phyloP scores from a whole-genome alignment of 2,113 vertebrate species.

The Nycticebus coucang region DNA sequence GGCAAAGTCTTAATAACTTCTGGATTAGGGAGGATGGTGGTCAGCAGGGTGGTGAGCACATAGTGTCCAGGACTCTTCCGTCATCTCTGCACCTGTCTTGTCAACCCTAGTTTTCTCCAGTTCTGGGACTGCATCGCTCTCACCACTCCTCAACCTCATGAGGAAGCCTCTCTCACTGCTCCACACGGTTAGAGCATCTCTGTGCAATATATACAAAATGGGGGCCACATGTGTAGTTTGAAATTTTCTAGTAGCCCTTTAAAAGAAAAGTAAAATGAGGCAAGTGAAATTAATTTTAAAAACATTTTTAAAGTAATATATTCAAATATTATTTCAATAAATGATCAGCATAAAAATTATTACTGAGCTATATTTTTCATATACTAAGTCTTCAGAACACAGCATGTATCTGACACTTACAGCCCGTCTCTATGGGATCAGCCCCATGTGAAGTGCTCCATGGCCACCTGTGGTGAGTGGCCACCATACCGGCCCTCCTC shows the following conservation, averaged over 20 bases:
- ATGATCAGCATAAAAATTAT: neutral
- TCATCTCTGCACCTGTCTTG: rapidly evolving
- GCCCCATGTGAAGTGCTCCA: neutral
- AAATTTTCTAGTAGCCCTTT: neutral
- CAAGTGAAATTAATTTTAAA: neutral
- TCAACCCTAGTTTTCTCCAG: neutral
- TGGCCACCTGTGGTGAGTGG: neutral
- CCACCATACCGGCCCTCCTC: neutral
- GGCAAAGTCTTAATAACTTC: neutral
- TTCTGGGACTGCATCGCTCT: too few species aligned
- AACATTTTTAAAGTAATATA: neutral
- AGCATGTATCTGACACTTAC: neutral
- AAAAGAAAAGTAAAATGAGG: neutral
- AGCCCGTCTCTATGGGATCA: too few species aligned
- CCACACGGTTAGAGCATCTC: too few species aligned
- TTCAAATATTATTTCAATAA: neutral
- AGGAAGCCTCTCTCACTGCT: rapidly evolving
- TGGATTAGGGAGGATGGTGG: rapidly evolving
- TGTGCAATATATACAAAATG: neutral
- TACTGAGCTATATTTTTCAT: neutral
- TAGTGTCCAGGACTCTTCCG: rapidly evolving
- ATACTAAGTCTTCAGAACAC: neutral
- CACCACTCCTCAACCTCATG: neutral
- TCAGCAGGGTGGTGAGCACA: neutral
- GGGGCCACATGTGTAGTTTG: neutral